Evolutionary conservation across 2,113 vertebrate genomes (phyloP), one percentile per base, ranked within the genome.

Genomic region (Notarius quadriscutis): DNA sequence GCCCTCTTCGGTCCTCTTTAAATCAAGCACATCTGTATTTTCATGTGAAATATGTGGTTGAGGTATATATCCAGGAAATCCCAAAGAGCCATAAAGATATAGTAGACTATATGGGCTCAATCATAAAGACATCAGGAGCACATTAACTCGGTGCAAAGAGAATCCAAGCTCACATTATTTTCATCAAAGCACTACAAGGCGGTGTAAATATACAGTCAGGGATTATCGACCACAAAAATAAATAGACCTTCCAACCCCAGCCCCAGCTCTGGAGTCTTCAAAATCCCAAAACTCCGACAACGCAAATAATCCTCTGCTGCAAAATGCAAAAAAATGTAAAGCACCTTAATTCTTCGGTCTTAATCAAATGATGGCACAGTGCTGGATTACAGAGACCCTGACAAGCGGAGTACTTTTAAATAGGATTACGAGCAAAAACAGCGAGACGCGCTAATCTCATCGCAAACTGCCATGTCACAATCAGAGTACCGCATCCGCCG

Each of bases 331-430:
- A 87, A 92, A 88, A 89, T 51, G 41, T 90, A 80, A 86, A 87
- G 87, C 27, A 75, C 50, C 85, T 91, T 89, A 87, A 88, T 79
- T 89, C 58, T 77, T 50, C 87, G 75, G 85, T 71, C 30, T 55
- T 63, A 69, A 81, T 80, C 17, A 87, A 88, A 84, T 82, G n/a
- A 87, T 86, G 88, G 65, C 53, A 71, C 84, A 88, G 79, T 51
- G 83, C 84, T 89, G 86, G 89, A 91, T 88, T 93, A 89, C 84
- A 71, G 86, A 87, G 87, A 84, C 90, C 89, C 27, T 88, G 93
- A 94, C 92, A 93, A 91, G 88, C 83, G 82, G 91, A 93, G 90
- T 86, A 91, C 92, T 92, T 94, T 93, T 92, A 91, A 94, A 94
- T 89, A 88, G 91, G 92, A 94, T 95, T 93, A 94, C 84, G 74